phyloP scores from a whole-genome alignment of 1,140 invertebrate genomes.

The Calephelis virginiensis region DNA sequence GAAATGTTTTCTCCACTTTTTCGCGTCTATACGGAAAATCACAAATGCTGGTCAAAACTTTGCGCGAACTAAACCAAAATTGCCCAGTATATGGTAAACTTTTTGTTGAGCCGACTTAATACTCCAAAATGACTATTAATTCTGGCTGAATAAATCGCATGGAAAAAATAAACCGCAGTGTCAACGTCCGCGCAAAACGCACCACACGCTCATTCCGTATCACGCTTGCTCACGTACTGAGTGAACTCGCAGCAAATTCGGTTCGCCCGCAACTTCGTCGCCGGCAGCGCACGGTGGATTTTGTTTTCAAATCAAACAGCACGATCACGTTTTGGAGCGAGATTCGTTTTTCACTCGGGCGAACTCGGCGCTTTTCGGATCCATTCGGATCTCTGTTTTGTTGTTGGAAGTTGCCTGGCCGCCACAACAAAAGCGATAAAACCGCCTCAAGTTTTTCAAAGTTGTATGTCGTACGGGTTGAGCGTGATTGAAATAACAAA shows the following conservation, averaged over 20 bases:
- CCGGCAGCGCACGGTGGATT: slow-evolving; percentile 63
- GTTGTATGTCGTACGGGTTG: slow-evolving; percentile 1
- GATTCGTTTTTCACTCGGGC: slow-evolving; percentile 65
- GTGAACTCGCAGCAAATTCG: slow-evolving; percentile 51
- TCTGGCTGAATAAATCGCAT: slow-evolving; percentile 69
- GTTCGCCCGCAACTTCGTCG: slow-evolving; percentile 58
- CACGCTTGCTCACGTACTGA: slow-evolving; percentile 76
- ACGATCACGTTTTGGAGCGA: slow-evolving; percentile 72
- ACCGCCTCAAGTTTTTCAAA: slow-evolving; percentile 18
- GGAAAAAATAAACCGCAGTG: slow-evolving; percentile 66
- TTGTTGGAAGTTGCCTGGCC: slow-evolving; percentile 40
- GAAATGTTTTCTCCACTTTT: slow-evolving; percentile 67
- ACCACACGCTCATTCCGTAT: slow-evolving; percentile 78
- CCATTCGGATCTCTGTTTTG: slow-evolving; percentile 55
- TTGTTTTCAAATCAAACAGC: slow-evolving; percentile 77
- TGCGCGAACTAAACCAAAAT: slow-evolving; percentile 66
- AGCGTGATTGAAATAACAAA: slow-evolving; percentile 9
- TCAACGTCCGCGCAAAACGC: slow-evolving; percentile 76
- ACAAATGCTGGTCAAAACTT: slow-evolving; percentile 71
- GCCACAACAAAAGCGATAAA: slow-evolving; percentile 48
- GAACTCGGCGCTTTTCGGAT: slow-evolving; percentile 49
- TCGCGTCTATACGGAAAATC: slow-evolving; percentile 77
- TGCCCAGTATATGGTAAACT: slow-evolving; percentile 55
- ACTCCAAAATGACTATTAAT: slow-evolving; percentile 63
- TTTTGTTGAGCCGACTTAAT: slow-evolving; percentile 64